A percentile compares a stretch with the other conserved stretches of the same genome.
Evolutionary conservation across 2,797 vertebrate genomes (phyloP).

Genomic region (Todus mexicanus): DNA sequence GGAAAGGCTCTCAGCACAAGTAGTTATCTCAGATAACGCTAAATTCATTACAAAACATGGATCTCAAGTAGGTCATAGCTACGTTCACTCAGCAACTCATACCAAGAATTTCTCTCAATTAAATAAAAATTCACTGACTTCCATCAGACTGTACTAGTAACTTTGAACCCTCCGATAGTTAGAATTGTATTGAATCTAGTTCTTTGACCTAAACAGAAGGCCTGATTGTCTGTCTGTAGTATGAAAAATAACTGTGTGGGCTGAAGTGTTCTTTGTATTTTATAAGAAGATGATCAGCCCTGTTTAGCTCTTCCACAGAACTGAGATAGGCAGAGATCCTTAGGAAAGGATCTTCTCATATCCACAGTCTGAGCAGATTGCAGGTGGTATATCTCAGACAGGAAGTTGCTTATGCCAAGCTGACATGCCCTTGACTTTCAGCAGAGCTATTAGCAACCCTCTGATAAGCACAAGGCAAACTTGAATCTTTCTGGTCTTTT

Average conservation of each 20-base stretch:
- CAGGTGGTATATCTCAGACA: not conserved
- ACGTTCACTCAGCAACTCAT: not conserved
- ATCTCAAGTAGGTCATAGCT: not conserved
- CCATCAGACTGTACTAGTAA: not conserved
- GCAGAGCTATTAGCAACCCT: not conserved
- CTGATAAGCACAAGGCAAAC: not conserved
- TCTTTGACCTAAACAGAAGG: not conserved
- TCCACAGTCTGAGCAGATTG: accelerated
- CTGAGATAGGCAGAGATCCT: not conserved
- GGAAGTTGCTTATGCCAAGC: not conserved
- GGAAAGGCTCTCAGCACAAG: not conserved
- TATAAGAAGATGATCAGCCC: not conserved
- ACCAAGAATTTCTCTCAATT: not conserved
- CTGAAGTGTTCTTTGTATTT: not conserved
- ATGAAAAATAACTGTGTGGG: not conserved
- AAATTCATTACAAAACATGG: not conserved
- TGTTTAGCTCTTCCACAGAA: not conserved
- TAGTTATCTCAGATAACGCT: not conserved
- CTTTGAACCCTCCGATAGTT: not conserved
- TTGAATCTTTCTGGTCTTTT: not conserved
- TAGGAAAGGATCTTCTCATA: not conserved
- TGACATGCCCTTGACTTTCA: not conserved
- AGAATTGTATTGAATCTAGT: not conserved
- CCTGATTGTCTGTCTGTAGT: not conserved
- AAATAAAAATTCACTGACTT: not conserved